Conservation (phyloP, 1,140 invertebrate genomes). For the Achatina immaculata region DNA sequence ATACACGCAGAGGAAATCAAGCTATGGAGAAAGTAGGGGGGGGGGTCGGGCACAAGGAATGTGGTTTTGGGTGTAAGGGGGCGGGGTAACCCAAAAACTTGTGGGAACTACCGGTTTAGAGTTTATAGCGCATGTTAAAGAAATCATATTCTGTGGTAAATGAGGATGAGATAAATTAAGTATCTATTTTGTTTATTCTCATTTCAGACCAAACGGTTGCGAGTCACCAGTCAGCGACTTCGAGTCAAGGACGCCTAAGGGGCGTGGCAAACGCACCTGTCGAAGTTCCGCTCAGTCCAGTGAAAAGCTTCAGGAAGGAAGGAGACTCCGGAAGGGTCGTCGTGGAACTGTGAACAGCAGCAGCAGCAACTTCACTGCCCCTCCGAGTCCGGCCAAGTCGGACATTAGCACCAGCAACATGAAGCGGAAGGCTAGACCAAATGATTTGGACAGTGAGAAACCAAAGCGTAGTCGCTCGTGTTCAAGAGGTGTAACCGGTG, state of each 20-base stretch:
- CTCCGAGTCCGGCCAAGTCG: conserved; percentile 69
- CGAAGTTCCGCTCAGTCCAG: conserved; percentile 46
- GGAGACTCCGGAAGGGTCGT: conserved; percentile 60
- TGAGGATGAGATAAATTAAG: not conserved
- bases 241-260: conserved; percentile 91
- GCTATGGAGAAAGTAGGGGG: too few species aligned
- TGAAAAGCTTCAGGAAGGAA: conserved; percentile 57
- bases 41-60: too few species aligned
- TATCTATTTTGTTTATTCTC: not conserved
- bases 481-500: conserved; percentile 65
- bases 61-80: too few species aligned
- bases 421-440: conserved; percentile 69
- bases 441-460: conserved; percentile 59
- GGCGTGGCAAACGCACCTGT: conserved; percentile 86
- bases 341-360: conserved; percentile 70
- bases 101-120: too few species aligned
- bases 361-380: conserved; percentile 62
- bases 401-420: conserved; percentile 55
- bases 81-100: too few species aligned
- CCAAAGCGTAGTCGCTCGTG: conserved; percentile 69
- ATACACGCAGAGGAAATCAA: too few species aligned
- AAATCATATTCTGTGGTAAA: too few species aligned
- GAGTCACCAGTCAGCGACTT: conserved; percentile 97
- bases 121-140: too few species aligned
- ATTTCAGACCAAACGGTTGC: conserved; percentile 82